Base-by-base conservation (phyloP, 2,113 vertebrate species). In the Brachypodius melanocephalos region DNA sequence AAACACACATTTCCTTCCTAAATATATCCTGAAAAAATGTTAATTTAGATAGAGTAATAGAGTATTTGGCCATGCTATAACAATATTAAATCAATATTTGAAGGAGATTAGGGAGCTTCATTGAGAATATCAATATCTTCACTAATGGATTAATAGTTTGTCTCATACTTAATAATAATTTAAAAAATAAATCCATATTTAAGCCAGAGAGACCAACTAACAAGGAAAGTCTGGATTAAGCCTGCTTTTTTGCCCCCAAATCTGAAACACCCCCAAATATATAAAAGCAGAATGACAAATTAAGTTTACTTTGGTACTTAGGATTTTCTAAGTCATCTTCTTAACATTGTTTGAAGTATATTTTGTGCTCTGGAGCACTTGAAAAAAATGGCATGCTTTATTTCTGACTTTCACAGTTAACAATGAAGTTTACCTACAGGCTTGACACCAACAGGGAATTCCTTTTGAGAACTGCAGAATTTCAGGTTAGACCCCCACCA, bases 1-100 rank as follows among this genome's bases (percentile, higher is more conserved):
- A 95, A 97, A 95, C 91, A 97, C 95, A 96, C 95, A 96, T 96
- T 96, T 97, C 96, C 96, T 97, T 96, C 94, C 88, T 78, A 97
- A 90, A 91, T 93, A 88, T 91, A 94, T 94, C 91, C 91, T 55
- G 67, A 82, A 91, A 95, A 93, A 91, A 88, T n/a, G 88, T 88
- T 95, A 95, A 96, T 94, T 93, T 91, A 93, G 85, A 83, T 88
- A 78, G 85, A 91, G 68, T 76, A 95, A 95, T 88, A 91, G 17
- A 95, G 68, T 90, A 84, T 88, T 96, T 95, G 88, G 76, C 85
- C 48, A 63, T 57, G 72, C 26, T 90, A 86, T 88, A 90, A 92
- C 73, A 95, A 74, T 88, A 93, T 88, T 93, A 95, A 90, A 95
- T 96, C 93, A 95, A 86, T 90, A 96, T 74, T 84, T 95, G 88